Evolutionary conservation across 2,888 invertebrate species (phyloP).

Genomic region (Megalurothrips usitatus): DNA sequence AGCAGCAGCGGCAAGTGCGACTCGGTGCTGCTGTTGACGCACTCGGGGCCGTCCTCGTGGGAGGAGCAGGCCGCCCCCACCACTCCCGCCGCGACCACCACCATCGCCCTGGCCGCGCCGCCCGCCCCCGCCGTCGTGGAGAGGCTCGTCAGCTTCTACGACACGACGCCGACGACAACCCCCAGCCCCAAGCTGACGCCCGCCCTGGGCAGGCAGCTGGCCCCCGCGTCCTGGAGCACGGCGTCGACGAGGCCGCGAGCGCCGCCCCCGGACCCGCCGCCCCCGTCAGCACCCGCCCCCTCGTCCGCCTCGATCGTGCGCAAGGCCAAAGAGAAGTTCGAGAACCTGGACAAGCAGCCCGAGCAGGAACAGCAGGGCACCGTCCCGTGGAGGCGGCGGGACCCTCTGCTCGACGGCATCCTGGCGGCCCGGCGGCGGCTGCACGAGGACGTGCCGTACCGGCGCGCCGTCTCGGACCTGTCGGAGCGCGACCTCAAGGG

Average conservation of each 20-base stretch:
- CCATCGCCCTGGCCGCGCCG: not conserved
- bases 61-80: not conserved
- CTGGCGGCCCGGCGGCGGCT: conserved; percentile 1
- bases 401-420: conserved; percentile 9
- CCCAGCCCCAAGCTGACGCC: not conserved
- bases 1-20: conserved; percentile 1
- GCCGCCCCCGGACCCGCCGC: conserved; percentile 3
- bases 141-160: conserved; percentile 5
- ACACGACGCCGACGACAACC: not conserved
- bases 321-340: conserved; percentile 11
- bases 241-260: not conserved
- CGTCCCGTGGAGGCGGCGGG: not conserved
- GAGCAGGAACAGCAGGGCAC: not conserved
- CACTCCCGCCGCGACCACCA: too few relatives aligned
- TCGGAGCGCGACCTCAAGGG: conserved; percentile 11
- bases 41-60: conserved; percentile 11
- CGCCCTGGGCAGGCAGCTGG: not conserved
- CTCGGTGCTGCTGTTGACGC: conserved; percentile 11
- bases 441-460: not conserved
- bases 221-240: not conserved
- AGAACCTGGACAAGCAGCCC: not conserved
- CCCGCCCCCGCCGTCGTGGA: not conserved
- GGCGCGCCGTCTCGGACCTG: conserved; percentile 1
- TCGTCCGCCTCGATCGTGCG: not conserved
- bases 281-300: not conserved